phyloP scores from a whole-genome alignment of 1,140 invertebrate species.

The Drosophila nebulosa region DNA sequence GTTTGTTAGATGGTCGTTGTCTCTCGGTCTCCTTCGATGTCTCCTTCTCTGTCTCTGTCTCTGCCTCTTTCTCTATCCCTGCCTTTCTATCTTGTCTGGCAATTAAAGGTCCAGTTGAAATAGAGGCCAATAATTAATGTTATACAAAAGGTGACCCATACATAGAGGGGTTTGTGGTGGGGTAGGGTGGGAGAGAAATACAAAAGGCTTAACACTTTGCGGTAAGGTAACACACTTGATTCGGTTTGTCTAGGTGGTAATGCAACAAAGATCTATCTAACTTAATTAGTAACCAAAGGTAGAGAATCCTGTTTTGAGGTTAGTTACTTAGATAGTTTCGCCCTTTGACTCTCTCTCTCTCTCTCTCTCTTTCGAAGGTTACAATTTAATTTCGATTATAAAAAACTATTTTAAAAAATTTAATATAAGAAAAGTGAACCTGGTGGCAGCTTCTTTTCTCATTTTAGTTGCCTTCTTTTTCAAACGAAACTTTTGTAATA shows the following conservation, averaged over 20 bases:
- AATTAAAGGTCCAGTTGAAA: neutral
- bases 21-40: no score
- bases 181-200: no score
- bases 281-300: neutral
- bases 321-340: neutral
- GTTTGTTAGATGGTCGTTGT: constrained; percentile 2
- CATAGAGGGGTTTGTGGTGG: neutral
- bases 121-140: constrained; percentile 6
- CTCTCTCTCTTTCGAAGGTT: neutral
- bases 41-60: neutral
- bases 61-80: neutral
- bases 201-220: constrained; percentile 2
- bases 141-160: constrained; percentile 5
- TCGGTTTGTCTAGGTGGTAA: constrained; percentile 2
- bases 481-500: constrained; percentile 10
- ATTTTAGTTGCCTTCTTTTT: neutral
- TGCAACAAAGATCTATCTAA: constrained; percentile 7
- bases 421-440: neutral
- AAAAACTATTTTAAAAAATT: neutral
- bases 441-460: neutral
- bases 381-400: neutral
- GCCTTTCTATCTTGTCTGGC: neutral
- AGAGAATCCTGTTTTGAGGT: neutral
- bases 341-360: neutral
- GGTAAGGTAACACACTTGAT: constrained; percentile 1